Base-by-base conservation (phyloP, 2,888 invertebrate genomes). In the Cataglyphis albicans region DNA sequence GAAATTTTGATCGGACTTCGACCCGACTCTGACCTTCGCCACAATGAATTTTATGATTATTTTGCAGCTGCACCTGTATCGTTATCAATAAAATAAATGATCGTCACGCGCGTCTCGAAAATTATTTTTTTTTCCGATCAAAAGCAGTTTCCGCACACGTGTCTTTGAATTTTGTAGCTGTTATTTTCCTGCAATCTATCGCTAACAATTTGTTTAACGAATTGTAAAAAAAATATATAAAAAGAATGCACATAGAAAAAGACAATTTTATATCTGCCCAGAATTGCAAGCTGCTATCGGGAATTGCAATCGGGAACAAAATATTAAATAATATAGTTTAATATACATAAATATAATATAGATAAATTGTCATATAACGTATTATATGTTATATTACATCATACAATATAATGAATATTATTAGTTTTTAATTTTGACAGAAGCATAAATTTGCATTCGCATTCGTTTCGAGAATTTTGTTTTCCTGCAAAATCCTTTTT, bases 51-150 rank as follows among this genome's bases (percentile, higher is more conserved):
- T 32, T 12, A 32, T 32, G 18, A 2, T 52, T 75, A 52, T 7
- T 10, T 38, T 18, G 35, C 63, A 75, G 32, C 44, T 74, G 61
- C 44, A 61, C 12, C n/a, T 73, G 38, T 15, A 9, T 63, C 35
- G 32, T 61, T 61, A 74, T 74, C 18, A 63, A 75, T 75, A 48
- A 75, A 74, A 63, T 0, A 73, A 63, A 21, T 18, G 12, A 21
- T 32, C 25, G 18, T 41, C 18, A 38, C 15, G 25, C 15, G 55
- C 12, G 18, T 59, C 32, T 48, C 44, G 21, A 25, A 3, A 61
- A 61, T 61, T 73, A 9, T 63, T 21, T 63, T 73, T 41, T 15
- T 35, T 41, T 52, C 15, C 21, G 64, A 64, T 63, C 21, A 5
- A 41, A 15, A 63, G 21, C 21, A 9, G 9, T 61, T 74, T 44